A percentile compares a stretch with the other conserved stretches of the same genome.
Evolutionary conservation across 2,888 invertebrate species (phyloP).

Genomic region (Luperina nickerlii): DNA sequence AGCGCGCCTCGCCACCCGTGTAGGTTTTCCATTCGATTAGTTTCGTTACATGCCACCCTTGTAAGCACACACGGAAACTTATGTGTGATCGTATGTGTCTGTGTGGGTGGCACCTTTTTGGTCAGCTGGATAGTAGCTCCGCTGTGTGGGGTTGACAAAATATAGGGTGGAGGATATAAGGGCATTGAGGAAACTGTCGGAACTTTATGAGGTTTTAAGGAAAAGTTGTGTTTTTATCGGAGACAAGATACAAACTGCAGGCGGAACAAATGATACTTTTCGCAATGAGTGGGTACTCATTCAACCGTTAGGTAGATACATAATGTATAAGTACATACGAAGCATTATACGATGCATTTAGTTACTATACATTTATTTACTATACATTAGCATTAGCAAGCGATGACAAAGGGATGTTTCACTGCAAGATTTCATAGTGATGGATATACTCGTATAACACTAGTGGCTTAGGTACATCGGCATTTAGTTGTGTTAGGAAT

Average conservation of each 20-base stretch:
- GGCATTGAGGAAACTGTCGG: not conserved
- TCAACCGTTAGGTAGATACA: not conserved
- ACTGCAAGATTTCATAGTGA: conserved; percentile 8
- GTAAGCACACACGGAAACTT: conserved; percentile 50
- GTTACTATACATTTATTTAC: too few species aligned
- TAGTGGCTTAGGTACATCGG: not conserved
- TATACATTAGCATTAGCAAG: not conserved
- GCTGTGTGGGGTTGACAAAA: conserved; percentile 10
- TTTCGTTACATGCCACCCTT: conserved; percentile 70
- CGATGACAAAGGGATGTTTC: not conserved
- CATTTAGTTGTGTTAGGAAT: not conserved
- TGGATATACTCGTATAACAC: not conserved
- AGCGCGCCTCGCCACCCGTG: conserved; percentile 73
- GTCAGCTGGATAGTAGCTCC: conserved; percentile 41
- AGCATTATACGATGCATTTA: too few species aligned
- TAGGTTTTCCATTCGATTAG: conserved; percentile 77
- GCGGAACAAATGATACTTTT: not conserved
- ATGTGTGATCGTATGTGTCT: conserved; percentile 32
- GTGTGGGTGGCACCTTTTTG: conserved; percentile 58
- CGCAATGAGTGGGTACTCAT: not conserved
- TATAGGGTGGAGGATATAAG: conserved; percentile 6
- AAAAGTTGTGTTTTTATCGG: not conserved
- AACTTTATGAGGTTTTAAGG: not conserved
- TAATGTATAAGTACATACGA: not conserved
- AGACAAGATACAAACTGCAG: not conserved